These are phyloP conservation scores for Paedocypris micromegethes DNA, from an alignment of 2,797 vertebrate species.

Conservation along the genomic window DNA sequence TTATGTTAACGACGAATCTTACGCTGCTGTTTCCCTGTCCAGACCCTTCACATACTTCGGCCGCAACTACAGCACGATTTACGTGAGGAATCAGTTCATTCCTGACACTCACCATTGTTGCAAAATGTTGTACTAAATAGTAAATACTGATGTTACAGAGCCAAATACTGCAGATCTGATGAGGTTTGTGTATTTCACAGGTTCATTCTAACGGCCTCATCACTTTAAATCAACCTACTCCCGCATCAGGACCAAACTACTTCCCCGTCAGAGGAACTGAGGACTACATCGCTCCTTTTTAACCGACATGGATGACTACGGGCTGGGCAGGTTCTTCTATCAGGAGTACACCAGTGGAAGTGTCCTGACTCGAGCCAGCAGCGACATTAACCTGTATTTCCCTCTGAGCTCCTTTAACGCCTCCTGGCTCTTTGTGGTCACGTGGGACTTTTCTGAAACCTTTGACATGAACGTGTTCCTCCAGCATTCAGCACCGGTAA, in stretches of 20 bases:
- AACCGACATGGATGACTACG: neutral
- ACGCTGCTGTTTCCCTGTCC: neutral
- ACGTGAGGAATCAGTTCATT: neutral
- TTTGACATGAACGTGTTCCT: neutral
- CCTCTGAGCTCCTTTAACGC: neutral
- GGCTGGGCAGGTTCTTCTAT: neutral
- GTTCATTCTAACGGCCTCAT: conserved; percentile 6
- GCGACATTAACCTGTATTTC: neutral
- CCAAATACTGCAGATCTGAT: neutral
- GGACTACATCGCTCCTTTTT: conserved; percentile 2
- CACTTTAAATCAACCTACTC: neutral
- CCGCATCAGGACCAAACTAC: neutral
- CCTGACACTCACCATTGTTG: neutral
- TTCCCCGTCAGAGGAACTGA: neutral
- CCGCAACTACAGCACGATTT: neutral
- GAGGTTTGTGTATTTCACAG: neutral
- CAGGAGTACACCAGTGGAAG: neutral
- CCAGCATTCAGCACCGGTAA: neutral
- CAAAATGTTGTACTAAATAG: no score
- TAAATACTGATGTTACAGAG: no score
- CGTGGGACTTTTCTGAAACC: neutral
- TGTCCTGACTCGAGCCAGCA: neutral
- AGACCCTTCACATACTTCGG: neutral
- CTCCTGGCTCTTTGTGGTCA: conserved; percentile 10
- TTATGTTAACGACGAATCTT: neutral